Percentiles rank a stretch among this genome's conserved stretches.
These are phyloP conservation scores for Branchinecta lynchi DNA, from an alignment of 1,140 invertebrate species.

Conservation along the genomic window DNA sequence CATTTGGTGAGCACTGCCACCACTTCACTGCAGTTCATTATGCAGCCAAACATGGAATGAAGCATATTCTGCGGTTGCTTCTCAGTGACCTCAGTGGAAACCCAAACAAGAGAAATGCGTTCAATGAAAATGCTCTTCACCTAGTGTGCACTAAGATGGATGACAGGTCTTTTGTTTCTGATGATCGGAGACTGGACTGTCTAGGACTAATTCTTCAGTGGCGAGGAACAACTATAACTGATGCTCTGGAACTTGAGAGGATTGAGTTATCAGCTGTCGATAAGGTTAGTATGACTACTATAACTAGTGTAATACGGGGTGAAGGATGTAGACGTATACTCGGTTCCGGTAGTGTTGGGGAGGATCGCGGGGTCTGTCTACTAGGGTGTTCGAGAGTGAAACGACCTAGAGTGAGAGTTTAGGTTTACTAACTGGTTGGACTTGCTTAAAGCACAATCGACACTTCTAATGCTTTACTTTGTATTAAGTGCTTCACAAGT, in stretches of 20 bases:
- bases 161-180: slow-evolving; percentile 38
- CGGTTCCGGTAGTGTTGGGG: too few species aligned
- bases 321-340: too few species aligned
- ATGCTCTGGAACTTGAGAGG: slow-evolving; percentile 40
- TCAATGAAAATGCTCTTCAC: slow-evolving; percentile 47
- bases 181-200: slow-evolving; percentile 42
- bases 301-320: too few species aligned
- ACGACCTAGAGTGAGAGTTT: too few species aligned
- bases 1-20: slow-evolving; percentile 48
- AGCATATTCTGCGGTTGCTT: slow-evolving; percentile 48
- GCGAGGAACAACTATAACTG: slow-evolving; percentile 37
- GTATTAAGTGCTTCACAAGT: too few species aligned
- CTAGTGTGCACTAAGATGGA: slow-evolving; percentile 40
- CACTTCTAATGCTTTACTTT: too few species aligned
- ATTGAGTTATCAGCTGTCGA: slow-evolving; percentile 43
- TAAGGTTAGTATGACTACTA: slow-evolving; percentile 32
- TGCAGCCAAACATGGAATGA: slow-evolving; percentile 48
- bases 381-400: too few species aligned
- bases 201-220: slow-evolving; percentile 45
- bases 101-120: slow-evolving; percentile 49
- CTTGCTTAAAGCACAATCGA: too few species aligned
- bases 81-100: slow-evolving; percentile 47
- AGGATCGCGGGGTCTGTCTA: too few species aligned
- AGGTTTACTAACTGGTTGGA: too few species aligned
- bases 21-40: slow-evolving; percentile 53